Base-by-base conservation (phyloP, 2,797 vertebrate genomes). In the Chaunax sp. region DNA sequence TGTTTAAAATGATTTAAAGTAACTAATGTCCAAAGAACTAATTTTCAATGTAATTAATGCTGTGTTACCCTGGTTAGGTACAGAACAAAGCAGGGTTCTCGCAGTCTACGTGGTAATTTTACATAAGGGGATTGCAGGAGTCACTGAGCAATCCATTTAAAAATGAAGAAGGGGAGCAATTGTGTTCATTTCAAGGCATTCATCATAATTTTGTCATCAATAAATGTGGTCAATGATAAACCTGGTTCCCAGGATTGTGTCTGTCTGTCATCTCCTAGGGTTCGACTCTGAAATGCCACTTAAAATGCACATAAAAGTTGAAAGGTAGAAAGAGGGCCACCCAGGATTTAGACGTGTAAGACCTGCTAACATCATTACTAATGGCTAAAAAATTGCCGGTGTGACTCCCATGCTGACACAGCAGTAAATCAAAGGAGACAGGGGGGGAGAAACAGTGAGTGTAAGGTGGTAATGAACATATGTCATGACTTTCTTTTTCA, bases 311-410 rank as follows among this genome's bases (percentile, higher is more conserved):
- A n/a, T n/a, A n/a, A n/a, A n/a, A n/a, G n/a, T n/a, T n/a, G n/a
- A n/a, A n/a, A n/a, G n/a, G 54, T 22, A 51, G 44, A 13, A 40
- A 64, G 60, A 53, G 11, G 75, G 70, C 78, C 81, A 86, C 75
- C 80, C 75, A 86, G 61, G 72, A 75, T 72, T 56, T 33, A 77
- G 73, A 77, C 65, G 78, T 78, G 77, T 65, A 74, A 80, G 75
- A 77, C 67, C 78, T 77, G 58, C 69, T 72, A 78, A 75, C 64
- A 67, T 53, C 1, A 11, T 54, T 68, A 59, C 79, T 72, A 72
- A 78, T 72, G 72, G 61, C 58, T 72, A 80, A 76, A 82, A 82
- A 83, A 79, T 41, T 14, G 40, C 59, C 51, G 43, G 49, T 1
- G 13, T 2, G 9, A 47, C 73, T 65, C 63, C 77, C 69, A 69